phyloP scores from a whole-genome alignment of 2,113 vertebrate genomes.

The Pseudois nayaur region DNA sequence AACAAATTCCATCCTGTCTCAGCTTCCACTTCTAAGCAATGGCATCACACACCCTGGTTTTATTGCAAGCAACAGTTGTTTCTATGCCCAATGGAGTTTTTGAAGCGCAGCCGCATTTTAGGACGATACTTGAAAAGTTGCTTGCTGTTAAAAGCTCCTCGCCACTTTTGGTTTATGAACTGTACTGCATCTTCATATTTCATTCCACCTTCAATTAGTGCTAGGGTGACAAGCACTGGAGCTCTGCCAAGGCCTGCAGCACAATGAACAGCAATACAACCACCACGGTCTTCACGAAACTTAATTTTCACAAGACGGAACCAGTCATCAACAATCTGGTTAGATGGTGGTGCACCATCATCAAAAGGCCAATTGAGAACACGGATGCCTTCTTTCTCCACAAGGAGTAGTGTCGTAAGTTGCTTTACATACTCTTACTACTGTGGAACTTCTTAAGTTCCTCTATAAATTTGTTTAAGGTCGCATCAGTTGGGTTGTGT shows the following conservation, averaged over 20 bases:
- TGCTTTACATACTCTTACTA: background rate
- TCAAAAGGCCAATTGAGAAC: background rate
- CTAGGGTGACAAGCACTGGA: background rate
- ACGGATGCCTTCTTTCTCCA: background rate
- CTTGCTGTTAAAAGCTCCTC: background rate
- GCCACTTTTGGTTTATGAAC: background rate
- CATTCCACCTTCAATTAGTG: background rate
- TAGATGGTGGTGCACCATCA: background rate
- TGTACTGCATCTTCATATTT: background rate
- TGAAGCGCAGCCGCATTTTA: background rate
- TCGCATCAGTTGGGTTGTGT: background rate
- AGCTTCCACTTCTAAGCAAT: background rate
- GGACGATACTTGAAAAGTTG: background rate
- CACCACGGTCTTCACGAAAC: background rate
- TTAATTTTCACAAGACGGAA: background rate
- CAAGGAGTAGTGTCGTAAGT: background rate
- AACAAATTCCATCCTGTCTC: background rate
- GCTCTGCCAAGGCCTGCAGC: background rate
- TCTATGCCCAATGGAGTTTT: background rate
- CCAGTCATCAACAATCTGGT: background rate
- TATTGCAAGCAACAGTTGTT: background rate
- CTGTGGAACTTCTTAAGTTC: background rate
- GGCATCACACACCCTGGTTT: background rate
- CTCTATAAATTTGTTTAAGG: background rate
- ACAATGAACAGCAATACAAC: background rate